Base-by-base conservation (phyloP, 2,888 invertebrate genomes). In the Eupithecia centaureata region DNA sequence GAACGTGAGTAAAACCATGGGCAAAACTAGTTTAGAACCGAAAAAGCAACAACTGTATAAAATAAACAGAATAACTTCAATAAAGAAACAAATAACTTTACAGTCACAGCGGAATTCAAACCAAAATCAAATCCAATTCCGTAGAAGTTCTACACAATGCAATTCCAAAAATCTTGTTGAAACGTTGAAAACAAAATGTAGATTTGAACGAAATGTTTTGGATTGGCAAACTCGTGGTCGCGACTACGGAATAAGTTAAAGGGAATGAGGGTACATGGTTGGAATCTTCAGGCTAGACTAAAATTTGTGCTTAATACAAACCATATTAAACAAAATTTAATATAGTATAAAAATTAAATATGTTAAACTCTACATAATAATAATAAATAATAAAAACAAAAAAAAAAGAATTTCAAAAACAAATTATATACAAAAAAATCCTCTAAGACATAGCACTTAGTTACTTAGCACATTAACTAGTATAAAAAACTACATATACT, bases 121-220 rank as follows among this genome's bases (percentile, higher is more conserved):
- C 4, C 52, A 27, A 27, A 27, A 56, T 56, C 27, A 58, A 58
- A 33, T 33, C 5, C 5, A 33, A 58, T 58, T 56, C 54, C 28
- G n/a, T 35, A 33, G 13, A 58, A 58, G 18, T 33, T 33, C 33
- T 30, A 22, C 32, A 58, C 58, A 58, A 58, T 33, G 33, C 54
- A 30, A 56, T 56, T 56, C 54, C 63, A 57, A 65, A 52, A 59
- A 35, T 18, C 51, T 51, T 22, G 62, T 61, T 13, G 47, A 58
- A 58, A 27, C 35, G 67, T 54, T 12, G 65, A 66, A 64, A 67
- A 72, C 72, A 67, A 67, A 65, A 64, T 68, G 61, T 57, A 62
- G 67, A 69, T 63, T 67, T 38, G 65, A 67, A 70, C 68, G 67
- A 73, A 73, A 71, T 68, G 68, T 61, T 63, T 65, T 63, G 67